Conservation (phyloP, 1,140 invertebrate genomes). For the Conopomorpha cramerella region DNA sequence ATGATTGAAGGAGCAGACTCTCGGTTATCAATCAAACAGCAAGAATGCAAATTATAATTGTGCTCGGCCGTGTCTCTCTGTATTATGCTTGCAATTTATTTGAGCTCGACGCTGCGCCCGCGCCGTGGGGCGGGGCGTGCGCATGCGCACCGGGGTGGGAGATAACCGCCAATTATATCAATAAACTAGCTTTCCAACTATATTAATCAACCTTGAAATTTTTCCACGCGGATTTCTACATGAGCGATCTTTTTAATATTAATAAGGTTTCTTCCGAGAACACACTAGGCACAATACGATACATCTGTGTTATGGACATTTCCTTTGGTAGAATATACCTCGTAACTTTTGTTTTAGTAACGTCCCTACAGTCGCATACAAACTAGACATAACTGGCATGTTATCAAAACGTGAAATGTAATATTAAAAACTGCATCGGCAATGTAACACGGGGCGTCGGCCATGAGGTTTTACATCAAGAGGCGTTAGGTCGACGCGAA, state of each 20-base stretch:
- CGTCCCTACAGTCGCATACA: no score
- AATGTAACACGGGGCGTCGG: no score
- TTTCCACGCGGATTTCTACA: slow-evolving; percentile 53
- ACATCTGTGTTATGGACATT: no score
- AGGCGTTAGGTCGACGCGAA: slow-evolving; percentile 14
- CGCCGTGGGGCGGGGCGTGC: slow-evolving; percentile 14
- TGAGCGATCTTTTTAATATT: no score
- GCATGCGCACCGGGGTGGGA: slow-evolving; percentile 25
- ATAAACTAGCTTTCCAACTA: slow-evolving; percentile 53
- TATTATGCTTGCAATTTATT: slow-evolving; percentile 44
- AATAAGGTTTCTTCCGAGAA: no score
- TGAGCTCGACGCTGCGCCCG: slow-evolving; percentile 11
- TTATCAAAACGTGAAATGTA: no score
- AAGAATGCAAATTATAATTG: slow-evolving; percentile 55
- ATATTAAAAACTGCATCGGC: no score
- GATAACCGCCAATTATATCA: slow-evolving; percentile 50
- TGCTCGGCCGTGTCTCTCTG: slow-evolving; percentile 22
- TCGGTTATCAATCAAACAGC: slow-evolving; percentile 48
- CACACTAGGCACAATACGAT: no score
- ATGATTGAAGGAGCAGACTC: no score
- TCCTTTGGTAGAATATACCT: no score
- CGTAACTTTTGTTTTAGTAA: no score
- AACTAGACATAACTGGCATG: no score
- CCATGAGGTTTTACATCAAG: slow-evolving; percentile 6
- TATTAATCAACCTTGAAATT: slow-evolving; percentile 54